Base-by-base conservation (phyloP, 2,888 invertebrate genomes). In the Cephalotes varians region DNA sequence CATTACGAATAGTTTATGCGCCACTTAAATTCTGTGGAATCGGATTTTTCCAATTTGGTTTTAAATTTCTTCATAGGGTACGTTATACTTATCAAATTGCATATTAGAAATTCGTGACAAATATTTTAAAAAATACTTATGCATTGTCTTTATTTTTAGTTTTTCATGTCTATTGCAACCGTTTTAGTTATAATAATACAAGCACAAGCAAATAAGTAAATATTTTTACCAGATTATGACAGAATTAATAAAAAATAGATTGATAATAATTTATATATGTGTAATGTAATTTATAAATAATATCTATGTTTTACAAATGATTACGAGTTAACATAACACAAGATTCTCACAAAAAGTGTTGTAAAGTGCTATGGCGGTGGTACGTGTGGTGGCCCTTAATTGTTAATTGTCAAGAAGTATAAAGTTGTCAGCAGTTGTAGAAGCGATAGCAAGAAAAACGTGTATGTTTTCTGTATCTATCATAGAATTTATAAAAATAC, bases 171-270 rank as follows among this genome's bases (percentile, higher is more conserved):
- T 18, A 9, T 47, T 31, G 40, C 21, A 2, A 72, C 58, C 0
- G 28, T 72, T 15, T 40, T 44, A 44, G 58, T 73, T 31, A 47
- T 73, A 34, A 6, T 71, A 54, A 54, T 71, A 10, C 51, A 71
- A 34, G 18, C 21, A 2, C 15, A 21, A 1, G 5, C 6, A 69
- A 49, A 31, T n/a, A 65, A 47, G 2, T 47, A 67, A 67, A 1
- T 1, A 15, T 49, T 31, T 9, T n/a, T 1, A 47, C 18, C 2
- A 47, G 12, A 15, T 69, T 49, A 34, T 2, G 1, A 28, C 3
- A 37, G 9, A 37, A 6, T 5, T 37, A 0, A 21, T 64, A 64
- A 21, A 40, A 28, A 40, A 21, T 62, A 37, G 1, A 21, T 21
- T 21, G 34, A 34, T 12, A 2, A 60, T n/a, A 18, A 37, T 9